Percentiles rank a stretch among this genome's conserved stretches.
These are phyloP conservation scores for Montifringilla adamsi DNA, from an alignment of 2,113 vertebrate genomes.

Conservation along the genomic window DNA sequence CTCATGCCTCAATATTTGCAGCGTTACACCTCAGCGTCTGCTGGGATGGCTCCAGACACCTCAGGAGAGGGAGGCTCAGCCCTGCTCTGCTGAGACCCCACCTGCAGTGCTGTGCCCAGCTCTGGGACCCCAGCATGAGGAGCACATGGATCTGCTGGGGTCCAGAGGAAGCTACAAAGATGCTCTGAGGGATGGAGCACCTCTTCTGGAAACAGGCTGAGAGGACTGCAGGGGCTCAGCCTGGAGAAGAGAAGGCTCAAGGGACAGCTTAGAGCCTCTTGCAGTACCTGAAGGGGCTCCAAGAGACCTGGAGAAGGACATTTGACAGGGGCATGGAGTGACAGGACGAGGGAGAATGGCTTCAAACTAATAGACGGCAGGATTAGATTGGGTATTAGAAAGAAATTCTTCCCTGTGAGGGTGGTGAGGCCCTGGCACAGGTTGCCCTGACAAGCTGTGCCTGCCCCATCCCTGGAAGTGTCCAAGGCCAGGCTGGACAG, in stretches of 20 bases:
- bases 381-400: neutral
- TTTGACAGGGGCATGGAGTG: neutral
- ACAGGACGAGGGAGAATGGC: neutral
- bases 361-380: neutral
- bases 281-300: neutral
- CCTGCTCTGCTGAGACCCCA: neutral
- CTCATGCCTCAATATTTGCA: accelerated
- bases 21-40: neutral
- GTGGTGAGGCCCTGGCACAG: neutral
- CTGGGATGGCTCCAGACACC: neutral
- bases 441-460: neutral
- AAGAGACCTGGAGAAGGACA: neutral
- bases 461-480: neutral
- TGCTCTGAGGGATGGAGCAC: neutral
- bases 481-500: neutral
- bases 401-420: neutral
- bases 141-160: neutral
- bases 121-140: neutral
- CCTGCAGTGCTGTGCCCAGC: neutral
- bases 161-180: neutral
- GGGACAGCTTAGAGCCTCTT: neutral
- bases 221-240: neutral
- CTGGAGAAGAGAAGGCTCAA: neutral
- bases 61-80: neutral
- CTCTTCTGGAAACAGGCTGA: neutral